Base-by-base conservation (phyloP, 1,140 invertebrate genomes). In the Lithobius niger region DNA sequence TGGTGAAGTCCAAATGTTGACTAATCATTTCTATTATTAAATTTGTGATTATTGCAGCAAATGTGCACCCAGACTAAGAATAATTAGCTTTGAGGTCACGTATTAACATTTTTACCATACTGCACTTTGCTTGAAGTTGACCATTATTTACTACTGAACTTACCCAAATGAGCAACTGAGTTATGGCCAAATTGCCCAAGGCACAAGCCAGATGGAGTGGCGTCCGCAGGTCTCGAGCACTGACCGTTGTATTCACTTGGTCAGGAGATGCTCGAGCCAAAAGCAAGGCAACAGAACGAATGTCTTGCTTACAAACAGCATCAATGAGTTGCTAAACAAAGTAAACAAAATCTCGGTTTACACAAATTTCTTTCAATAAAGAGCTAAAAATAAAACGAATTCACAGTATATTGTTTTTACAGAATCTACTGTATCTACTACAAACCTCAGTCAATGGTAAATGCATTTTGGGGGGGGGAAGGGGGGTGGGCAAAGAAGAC, bases 111-210 rank as follows among this genome's bases (percentile, higher is more conserved):
- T n/a, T n/a, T n/a, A n/a, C n/a, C n/a, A n/a, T n/a, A n/a, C n/a
- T n/a, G n/a, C n/a, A n/a, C n/a, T n/a, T n/a, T n/a, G n/a, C n/a
- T n/a, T n/a, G n/a, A n/a, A n/a, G n/a, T n/a, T n/a, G n/a, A n/a
- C n/a, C n/a, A n/a, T n/a, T n/a, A 62, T 44, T 10, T 45, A 50
- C 10, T 27, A 18, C 24, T 43, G 47, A 48, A 69, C 76, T 77
- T 74, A 95, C 91, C 92, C 91, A 97, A 66, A 96, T 82, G 25
- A 96, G 75, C 44, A 97, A 76, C 73, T 97, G 93, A 27, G 88
- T 83, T 64, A 93, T 82, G 51, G 91, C 83, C 57, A 94, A 75
- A 69, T 91, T 90, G 24, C 89, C 89, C 56, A 87, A 82, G 16
- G 86, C 84, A 64, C 88, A 88, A 27, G 92, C 91, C 52, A 96